Percentiles rank a stretch among this genome's conserved stretches.
Evolutionary conservation across 2,113 vertebrate species (phyloP).

Genomic region (Ammodramus savannarum): DNA sequence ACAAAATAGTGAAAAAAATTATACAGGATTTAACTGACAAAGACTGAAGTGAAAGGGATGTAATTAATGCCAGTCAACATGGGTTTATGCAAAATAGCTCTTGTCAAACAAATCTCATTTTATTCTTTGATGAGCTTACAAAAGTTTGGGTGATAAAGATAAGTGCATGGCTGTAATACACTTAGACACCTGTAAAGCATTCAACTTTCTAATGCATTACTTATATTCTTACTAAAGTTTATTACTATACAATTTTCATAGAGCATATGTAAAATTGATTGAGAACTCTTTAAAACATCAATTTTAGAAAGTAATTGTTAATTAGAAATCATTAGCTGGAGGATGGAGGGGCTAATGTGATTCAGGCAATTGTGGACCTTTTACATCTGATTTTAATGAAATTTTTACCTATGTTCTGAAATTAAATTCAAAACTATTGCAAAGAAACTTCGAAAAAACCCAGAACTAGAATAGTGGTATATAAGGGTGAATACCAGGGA

Average conservation of each 20-base stretch:
- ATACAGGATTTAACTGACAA: background rate
- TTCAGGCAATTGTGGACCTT: background rate
- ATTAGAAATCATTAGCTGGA: background rate
- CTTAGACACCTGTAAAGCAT: background rate
- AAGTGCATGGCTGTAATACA: background rate
- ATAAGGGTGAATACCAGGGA: background rate
- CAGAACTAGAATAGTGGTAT: background rate
- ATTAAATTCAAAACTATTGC: background rate
- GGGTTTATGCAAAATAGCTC: conserved; percentile 8
- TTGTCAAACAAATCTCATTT: conserved; percentile 48
- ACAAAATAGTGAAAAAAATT: background rate
- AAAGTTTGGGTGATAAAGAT: conserved; percentile 24
- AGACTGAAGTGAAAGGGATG: background rate
- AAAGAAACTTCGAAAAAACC: background rate
- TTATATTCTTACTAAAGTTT: background rate
- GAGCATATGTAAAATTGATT: background rate
- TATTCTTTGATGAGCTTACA: conserved; percentile 3
- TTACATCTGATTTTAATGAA: background rate
- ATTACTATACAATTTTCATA: background rate
- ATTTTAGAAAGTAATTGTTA: background rate
- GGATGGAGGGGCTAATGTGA: background rate
- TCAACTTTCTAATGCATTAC: background rate
- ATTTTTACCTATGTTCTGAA: background rate
- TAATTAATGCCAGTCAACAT: conserved; percentile 48
- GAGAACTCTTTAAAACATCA: background rate